A percentile compares a stretch with the other conserved stretches of the same genome.
These are phyloP conservation scores for Acrocyrtus sp. DNA, from an alignment of 2,888 invertebrate genomes.

Conservation along the genomic window DNA sequence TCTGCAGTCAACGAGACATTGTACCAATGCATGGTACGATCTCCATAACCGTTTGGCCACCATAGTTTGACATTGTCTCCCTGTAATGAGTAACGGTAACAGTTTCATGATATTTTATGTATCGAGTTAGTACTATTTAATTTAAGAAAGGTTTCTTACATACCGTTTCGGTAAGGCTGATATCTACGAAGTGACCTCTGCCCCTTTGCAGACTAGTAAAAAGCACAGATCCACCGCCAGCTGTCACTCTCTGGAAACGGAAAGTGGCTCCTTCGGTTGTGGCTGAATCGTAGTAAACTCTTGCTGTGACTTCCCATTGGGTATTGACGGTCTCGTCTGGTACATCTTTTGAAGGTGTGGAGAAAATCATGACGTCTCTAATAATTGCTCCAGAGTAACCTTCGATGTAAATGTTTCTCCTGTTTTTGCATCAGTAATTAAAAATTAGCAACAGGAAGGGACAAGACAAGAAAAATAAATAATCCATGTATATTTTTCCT, in stretches of 20 bases:
- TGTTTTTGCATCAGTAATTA: constrained; percentile 65
- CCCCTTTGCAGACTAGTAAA: constrained; percentile 7
- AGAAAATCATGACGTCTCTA: constrained; percentile 71
- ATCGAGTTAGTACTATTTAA: background rate
- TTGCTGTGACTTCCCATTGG: constrained; percentile 54
- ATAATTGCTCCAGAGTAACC: constrained; percentile 74
- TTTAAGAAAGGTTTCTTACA: background rate
- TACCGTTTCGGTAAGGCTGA: constrained; percentile 34
- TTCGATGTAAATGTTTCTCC: constrained; percentile 77
- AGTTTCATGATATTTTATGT: too few relatives aligned
- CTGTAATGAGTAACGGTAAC: constrained; percentile 26
- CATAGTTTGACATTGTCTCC: constrained; percentile 72
- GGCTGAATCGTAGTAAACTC: constrained; percentile 53
- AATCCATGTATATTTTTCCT: background rate
- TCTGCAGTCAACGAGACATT: constrained; percentile 68
- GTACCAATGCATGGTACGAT: constrained; percentile 78
- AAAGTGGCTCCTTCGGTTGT: constrained; percentile 3
- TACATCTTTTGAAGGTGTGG: constrained; percentile 32
- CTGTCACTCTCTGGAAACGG: constrained; percentile 17
- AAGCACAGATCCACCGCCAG: background rate
- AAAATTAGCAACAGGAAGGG: background rate
- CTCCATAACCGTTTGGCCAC: constrained; percentile 97
- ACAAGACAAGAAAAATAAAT: too few relatives aligned
- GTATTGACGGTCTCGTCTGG: constrained; percentile 58
- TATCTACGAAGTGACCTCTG: constrained; percentile 24